Evolutionary conservation across 1,140 invertebrate species (phyloP), one percentile per base, ranked within the genome.

Genomic region (Sycophaga agraensis): DNA sequence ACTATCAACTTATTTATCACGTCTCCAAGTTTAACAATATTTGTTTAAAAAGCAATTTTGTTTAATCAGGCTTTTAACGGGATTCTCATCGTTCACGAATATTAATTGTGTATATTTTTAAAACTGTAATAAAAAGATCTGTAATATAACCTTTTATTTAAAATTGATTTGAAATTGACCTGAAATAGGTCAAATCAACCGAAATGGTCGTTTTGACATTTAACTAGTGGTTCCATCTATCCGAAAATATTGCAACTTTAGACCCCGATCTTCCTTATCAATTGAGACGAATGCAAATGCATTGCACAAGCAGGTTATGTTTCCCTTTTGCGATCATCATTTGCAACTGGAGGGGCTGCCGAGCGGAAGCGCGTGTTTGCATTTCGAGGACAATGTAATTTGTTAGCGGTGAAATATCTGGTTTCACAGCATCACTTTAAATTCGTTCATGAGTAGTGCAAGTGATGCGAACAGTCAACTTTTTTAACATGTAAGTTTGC

Each of bases 361-460:
- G 22, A 43, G 57, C 48, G 57, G 57, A 59, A 59, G 28, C 48
- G 48, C 37, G 19, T 35, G 35, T 59, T 59, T 50, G 24, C 55
- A 6, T 59, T 43, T 51, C 19, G 57, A 50, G 57, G 37, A 59
- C 57, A 51, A 51, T 59, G 57, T 51, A 59, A 59, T 59, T 59
- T 51, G 17, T 31, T 49, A n/a, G 34, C 42, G 45, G 49, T 6
- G 6, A 14, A 39, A 39, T 40, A 21, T 39, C 31, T n/a, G 9
- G 16, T 58, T 4, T n/a, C n/a, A n/a, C n/a, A 7, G 35, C 5
- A 28, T 39, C 14, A 4, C 43, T 35, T 46, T 57, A 35, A 48
- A 48, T 35, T 48, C n/a, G 43, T 58, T 22, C 35, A 22, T 16
- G 46, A 58, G 56, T 58, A 49, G 49, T 58, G 56, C 56, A 35